phyloP scores from a whole-genome alignment of 1,140 invertebrate genomes.

The Psilanteris sp. region DNA sequence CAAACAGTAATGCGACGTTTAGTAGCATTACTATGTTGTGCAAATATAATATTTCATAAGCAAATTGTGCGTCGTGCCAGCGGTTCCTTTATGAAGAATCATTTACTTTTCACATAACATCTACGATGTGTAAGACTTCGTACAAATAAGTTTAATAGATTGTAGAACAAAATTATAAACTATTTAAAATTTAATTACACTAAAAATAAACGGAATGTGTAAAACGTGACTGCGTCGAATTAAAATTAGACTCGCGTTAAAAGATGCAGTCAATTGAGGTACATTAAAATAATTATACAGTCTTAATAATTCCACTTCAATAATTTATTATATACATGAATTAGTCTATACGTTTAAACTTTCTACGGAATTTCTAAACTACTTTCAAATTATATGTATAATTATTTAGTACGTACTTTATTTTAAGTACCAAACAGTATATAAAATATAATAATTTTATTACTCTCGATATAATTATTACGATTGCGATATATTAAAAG shows the following conservation, averaged over 20 bases:
- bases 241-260: constrained; percentile 1
- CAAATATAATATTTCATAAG: constrained; percentile 45
- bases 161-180: not conserved
- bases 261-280: too few species aligned
- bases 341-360: too few species aligned
- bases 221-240: not conserved
- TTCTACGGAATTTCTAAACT: too few species aligned
- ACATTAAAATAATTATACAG: too few species aligned
- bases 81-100: constrained; percentile 12
- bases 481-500: too few species aligned
- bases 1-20: constrained; percentile 16
- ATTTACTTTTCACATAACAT: constrained; percentile 3
- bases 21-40: constrained; percentile 40
- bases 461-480: too few species aligned
- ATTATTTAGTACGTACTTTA: too few species aligned
- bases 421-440: too few species aligned
- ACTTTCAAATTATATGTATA: too few species aligned
- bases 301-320: too few species aligned
- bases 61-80: constrained; percentile 23
- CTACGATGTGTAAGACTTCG: not conserved
- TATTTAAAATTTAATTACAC: constrained; percentile 19
- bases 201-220: constrained; percentile 12
- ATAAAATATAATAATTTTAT: too few species aligned
- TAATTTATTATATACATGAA: too few species aligned
- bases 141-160: constrained; percentile 7